phyloP scores from a whole-genome alignment of 2,113 vertebrate genomes.

The Cochlearius cochlearius region DNA sequence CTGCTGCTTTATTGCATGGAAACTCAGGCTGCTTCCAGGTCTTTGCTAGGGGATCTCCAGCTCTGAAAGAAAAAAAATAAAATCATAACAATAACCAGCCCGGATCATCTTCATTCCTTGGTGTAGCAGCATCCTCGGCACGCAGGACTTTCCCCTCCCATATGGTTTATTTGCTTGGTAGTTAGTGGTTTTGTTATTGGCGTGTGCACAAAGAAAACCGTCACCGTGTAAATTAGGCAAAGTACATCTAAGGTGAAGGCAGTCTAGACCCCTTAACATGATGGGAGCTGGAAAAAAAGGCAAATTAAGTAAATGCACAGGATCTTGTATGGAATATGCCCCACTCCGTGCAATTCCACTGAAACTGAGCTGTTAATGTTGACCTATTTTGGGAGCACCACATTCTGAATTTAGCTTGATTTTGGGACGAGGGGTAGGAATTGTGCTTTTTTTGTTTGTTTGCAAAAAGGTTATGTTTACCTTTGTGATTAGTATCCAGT shows the following conservation, averaged over 20 bases:
- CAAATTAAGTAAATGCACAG: not conserved
- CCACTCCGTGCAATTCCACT: not conserved
- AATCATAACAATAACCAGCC: not conserved
- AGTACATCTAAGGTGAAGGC: not conserved
- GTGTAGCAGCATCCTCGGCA: not conserved
- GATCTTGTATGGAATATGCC: rapidly evolving
- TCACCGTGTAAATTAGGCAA: not conserved
- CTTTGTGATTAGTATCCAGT: not conserved
- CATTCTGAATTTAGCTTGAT: not conserved
- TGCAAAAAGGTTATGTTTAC: not conserved
- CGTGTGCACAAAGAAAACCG: not conserved
- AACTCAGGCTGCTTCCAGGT: slow-evolving; percentile 76
- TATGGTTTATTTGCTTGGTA: not conserved
- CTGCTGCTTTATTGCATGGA: slow-evolving; percentile 83
- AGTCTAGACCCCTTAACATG: rapidly evolving
- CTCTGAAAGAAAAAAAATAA: not conserved
- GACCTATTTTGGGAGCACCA: rapidly evolving
- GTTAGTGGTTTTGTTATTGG: not conserved
- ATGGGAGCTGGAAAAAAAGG: not conserved
- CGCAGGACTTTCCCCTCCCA: not conserved
- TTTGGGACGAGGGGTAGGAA: not conserved
- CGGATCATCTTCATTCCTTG: not conserved
- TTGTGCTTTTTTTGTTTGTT: not conserved
- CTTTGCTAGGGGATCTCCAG: slow-evolving; percentile 67
- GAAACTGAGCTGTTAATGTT: rapidly evolving